Percentiles rank a stretch among this genome's conserved stretches.
phyloP scores from a whole-genome alignment of 2,888 invertebrate genomes.

The Copidosoma aretas region DNA sequence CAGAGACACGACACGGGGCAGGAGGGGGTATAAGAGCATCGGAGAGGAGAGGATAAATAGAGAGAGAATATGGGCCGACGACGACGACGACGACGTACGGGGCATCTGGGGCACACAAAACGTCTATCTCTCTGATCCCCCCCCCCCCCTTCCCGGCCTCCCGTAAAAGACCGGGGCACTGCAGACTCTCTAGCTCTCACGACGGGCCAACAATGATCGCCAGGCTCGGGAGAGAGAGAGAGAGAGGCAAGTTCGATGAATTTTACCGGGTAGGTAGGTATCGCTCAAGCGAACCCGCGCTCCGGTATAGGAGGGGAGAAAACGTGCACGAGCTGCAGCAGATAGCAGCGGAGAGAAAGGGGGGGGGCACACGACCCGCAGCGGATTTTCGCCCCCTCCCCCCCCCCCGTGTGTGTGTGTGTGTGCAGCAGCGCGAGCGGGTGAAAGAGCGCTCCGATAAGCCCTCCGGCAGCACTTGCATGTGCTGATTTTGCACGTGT shows the following conservation, averaged over 20 bases:
- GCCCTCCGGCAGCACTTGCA: neutral
- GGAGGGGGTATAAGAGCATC: no score
- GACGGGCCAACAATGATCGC: conserved; percentile 2
- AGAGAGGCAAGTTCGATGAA: conserved; percentile 14
- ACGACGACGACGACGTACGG: no score
- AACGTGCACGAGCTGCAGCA: conserved; percentile 2
- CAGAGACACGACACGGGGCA: no score
- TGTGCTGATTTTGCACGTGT: neutral
- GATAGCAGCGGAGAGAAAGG: neutral
- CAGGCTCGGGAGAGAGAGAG: conserved; percentile 18
- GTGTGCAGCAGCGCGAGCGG: no score
- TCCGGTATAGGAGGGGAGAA: neutral
- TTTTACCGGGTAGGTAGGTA: neutral
- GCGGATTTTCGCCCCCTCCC: conserved; percentile 21
- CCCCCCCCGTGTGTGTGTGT: no score
- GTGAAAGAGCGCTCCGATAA: neutral
- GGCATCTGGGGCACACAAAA: neutral
- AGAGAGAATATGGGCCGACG: neutral
- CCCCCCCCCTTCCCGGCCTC: neutral
- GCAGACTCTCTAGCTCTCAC: neutral
- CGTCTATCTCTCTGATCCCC: neutral
- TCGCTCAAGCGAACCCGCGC: neutral
- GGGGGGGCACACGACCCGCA: conserved; percentile 1
- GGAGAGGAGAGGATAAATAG: neutral
- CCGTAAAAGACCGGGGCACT: no score